Evolutionary conservation across 2,113 vertebrate genomes (phyloP).

Genomic region (Gymnobelideus leadbeateri): DNA sequence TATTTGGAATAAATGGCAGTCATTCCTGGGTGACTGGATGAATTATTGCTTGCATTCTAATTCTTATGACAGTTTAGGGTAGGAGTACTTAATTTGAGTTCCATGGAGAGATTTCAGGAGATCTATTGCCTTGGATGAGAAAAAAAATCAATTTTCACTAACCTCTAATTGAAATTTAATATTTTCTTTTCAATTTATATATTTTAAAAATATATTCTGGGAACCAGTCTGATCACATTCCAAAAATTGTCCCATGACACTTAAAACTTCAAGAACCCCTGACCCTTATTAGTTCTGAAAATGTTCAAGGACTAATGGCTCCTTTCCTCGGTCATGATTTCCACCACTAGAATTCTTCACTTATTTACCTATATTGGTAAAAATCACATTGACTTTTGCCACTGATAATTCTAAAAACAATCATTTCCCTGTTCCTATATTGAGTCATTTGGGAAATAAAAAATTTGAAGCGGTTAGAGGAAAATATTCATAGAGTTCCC

Average conservation of each 20-base stretch:
- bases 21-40: neutral
- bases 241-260: neutral
- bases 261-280: neutral
- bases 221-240: fast-evolving
- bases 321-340: neutral
- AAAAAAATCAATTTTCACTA: neutral
- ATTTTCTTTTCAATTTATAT: neutral
- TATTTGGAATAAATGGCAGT: neutral
- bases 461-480: neutral
- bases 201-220: neutral
- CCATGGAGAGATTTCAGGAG: neutral
- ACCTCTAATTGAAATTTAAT: neutral
- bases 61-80: neutral
- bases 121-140: neutral
- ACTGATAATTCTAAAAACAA: neutral
- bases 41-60: neutral
- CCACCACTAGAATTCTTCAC: neutral
- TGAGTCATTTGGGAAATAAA: neutral
- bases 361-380: neutral
- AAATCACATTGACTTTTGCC: neutral
- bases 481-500: neutral
- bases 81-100: neutral
- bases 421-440: conserved; percentile 3
- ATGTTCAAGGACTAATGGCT: neutral
- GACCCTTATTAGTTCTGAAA: neutral